A percentile compares a stretch with the other conserved stretches of the same genome.
Conservation (phyloP, 2,797 vertebrate genomes). For the Florisuga fusca region DNA sequence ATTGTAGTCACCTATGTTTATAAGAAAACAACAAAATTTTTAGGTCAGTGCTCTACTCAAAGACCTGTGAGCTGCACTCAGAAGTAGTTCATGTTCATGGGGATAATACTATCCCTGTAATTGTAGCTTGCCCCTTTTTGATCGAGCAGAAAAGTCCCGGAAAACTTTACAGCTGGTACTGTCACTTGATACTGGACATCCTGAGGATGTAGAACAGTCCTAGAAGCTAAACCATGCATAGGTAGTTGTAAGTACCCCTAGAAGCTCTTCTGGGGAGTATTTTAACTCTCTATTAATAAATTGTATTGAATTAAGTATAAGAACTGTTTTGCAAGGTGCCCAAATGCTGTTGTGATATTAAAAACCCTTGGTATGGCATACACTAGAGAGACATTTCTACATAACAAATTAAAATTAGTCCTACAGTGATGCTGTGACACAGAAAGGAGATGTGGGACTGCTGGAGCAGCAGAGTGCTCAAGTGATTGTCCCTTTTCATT, state of each 20-base stretch:
- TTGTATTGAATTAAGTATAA: neutral
- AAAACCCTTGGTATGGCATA: neutral
- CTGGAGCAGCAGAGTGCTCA: neutral
- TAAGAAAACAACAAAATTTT: neutral
- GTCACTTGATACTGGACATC: neutral
- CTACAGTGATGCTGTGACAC: neutral
- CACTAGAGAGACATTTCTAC: neutral
- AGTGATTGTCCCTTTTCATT: neutral
- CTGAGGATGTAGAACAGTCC: neutral
- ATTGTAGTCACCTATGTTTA: neutral
- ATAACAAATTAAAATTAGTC: neutral
- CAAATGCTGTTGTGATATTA: neutral
- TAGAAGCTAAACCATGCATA: neutral
- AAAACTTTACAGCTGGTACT: neutral
- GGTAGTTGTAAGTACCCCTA: neutral
- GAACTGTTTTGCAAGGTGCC: neutral
- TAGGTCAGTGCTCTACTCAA: neutral
- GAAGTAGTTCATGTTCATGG: neutral
- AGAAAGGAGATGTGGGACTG: neutral
- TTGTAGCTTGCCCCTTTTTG: neutral
- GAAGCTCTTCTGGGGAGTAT: neutral
- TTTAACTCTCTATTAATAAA: neutral
- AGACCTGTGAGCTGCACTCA: neutral
- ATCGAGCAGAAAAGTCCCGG: neutral
- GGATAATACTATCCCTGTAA: neutral